Evolutionary conservation across 2,888 invertebrate species (phyloP), one percentile per base, ranked within the genome.

Genomic region (Malthinus flaveolus): DNA sequence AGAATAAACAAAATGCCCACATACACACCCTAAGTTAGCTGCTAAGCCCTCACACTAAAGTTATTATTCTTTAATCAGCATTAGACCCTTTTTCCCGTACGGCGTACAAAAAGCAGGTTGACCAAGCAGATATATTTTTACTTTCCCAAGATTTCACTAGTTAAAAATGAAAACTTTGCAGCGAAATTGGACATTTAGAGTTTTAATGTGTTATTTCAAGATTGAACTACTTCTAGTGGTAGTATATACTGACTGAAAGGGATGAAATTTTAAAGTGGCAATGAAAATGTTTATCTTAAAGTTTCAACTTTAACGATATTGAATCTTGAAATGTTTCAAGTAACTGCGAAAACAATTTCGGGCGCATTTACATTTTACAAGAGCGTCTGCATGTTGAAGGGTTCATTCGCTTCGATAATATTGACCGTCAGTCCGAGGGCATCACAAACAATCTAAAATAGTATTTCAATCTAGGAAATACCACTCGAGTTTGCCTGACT

Each of bases 381-480:
- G 55, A 55, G 48, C 59, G 51, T 48, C 59, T 59, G 55, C 50
- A 50, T 47, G 48, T 44, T 59, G 59, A 59, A 59, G 59, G 59
- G 59, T 59, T 59, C 61, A 54, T 61, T 53, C 56, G 56, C 49
- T 61, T 53, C 55, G 56, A 59, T 55, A 59, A 62, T 62, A 62
- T 62, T 62, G 59, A 59, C 59, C 62, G 56, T 56, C 35, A 48
- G 49, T 52, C 55, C 53, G 61, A 67, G 69, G 68, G 65, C 68
- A 68, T 62, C 61, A 65, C 67, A 69, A 69, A 68, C 69, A 68
- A 67, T 68, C 67, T 67, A 67, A 67, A 67, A 66, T 66, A 70
- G 66, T 66, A 70, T 72, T 70, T 67, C 71, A 70, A 71, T 68
- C 68, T 68, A 64, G 66, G 62, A 66, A 67, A 63, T 65, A 66